Conservation (phyloP, 2,797 vertebrate species). For the Lacerta viridis region DNA sequence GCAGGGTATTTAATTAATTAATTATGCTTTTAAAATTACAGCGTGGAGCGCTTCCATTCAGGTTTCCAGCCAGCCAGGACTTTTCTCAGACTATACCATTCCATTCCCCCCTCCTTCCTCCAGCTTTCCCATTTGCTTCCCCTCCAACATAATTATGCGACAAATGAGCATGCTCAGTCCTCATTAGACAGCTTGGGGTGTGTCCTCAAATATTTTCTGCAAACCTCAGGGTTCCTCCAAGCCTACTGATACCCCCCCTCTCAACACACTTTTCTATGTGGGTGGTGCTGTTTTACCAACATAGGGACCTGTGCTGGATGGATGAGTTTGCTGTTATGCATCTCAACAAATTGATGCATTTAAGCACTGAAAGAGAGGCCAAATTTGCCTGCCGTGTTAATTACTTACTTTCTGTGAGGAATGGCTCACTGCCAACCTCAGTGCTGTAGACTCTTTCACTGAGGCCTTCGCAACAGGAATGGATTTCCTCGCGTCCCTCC, state of each 20-base stretch:
- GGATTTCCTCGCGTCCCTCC: neutral
- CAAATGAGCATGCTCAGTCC: too few species aligned
- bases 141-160: too few species aligned
- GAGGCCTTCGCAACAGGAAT: neutral
- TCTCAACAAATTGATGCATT: constrained; percentile 18
- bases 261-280: neutral
- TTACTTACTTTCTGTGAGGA: neutral
- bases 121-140: too few species aligned
- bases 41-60: too few species aligned
- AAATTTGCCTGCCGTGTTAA: constrained; percentile 16
- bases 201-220: too few species aligned
- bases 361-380: constrained; percentile 1
- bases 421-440: neutral
- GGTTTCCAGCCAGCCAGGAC: too few species aligned
- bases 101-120: too few species aligned
- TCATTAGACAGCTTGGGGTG: too few species aligned
- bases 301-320: neutral
- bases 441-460: neutral
- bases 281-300: neutral
- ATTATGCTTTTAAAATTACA: too few species aligned
- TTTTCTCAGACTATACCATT: too few species aligned
- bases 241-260: too few species aligned
- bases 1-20: too few species aligned
- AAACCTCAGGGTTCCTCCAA: neutral
- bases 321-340: neutral